Evolutionary conservation across 2,888 invertebrate genomes (phyloP), one percentile per base, ranked within the genome.

Genomic region (Heliconius sara): DNA sequence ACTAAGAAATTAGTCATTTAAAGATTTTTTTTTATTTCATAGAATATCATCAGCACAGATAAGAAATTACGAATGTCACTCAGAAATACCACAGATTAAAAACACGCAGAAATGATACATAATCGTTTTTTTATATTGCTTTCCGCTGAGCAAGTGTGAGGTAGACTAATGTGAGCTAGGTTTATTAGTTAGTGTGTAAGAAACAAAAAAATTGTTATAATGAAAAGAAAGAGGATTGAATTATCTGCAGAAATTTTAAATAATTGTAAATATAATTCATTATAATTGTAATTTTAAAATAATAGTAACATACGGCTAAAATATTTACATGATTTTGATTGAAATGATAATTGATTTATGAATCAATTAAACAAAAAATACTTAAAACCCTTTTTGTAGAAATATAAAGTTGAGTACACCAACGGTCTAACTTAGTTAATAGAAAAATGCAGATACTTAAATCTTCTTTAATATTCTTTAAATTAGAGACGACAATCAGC

Each of bases 141-240:
- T 79, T 76, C n/a, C 39, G 68, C 70, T 79, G 79, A 79, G 79
- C 79, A 79, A 65, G 47, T 71, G 75, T 79, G 79, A 79, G 79
- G 79, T 79, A 79, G 76, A 79, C 70, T 79, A 75, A 75, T 27
- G 22, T 75, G 75, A 75, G 65, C 75, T 75, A 75, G 47, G 16
- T 65, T 43, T 30, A 39, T 30, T 74, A 52, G 52, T 52, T 43
- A 30, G 66, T 25, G 63, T 65, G 19, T 75, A 27, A 39, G 43
- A 74, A 74, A 72, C 22, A 10, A 12, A 57, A 12, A 57, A 70
- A 25, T 25, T 1, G 4, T 34, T 34, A 34, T 39, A n/a, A 1
- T n/a, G 4, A 66, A 6, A n/a, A 13, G 2, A 39, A 25, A 70
- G 25, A 7, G 25, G 7, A n/a, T 25, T 70, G 16, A 70, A 70